A percentile compares a stretch with the other conserved stretches of the same genome.
Evolutionary conservation across 2,888 invertebrate genomes (phyloP).

Genomic region (Dryomyza anilis): DNA sequence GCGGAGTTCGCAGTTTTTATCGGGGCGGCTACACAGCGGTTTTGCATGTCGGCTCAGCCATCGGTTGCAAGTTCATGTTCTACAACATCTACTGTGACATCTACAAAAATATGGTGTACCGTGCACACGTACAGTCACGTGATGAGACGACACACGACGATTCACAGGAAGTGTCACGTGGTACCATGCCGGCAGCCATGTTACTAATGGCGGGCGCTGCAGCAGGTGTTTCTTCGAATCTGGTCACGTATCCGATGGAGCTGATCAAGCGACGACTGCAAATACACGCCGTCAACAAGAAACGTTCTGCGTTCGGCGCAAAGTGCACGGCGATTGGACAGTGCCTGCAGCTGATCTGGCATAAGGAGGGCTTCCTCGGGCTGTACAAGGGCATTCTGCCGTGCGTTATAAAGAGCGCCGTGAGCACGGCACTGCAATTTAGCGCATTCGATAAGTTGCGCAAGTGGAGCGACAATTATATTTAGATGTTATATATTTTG

Average conservation of each 20-base stretch:
- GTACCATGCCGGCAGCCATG: slow-evolving; percentile 3
- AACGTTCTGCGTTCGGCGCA: not conserved
- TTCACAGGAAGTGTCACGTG: no score
- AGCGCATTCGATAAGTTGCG: slow-evolving; percentile 22
- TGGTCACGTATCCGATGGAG: slow-evolving; percentile 24
- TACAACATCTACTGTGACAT: slow-evolving; percentile 21
- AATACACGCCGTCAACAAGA: not conserved
- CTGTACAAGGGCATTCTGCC: slow-evolving; percentile 27
- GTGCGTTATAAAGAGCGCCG: slow-evolving; percentile 11
- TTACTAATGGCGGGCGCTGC: slow-evolving; percentile 16
- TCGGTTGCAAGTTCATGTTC: slow-evolving; percentile 23
- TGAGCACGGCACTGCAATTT: slow-evolving; percentile 26
- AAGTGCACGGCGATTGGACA: not conserved
- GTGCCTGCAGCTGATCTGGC: slow-evolving; percentile 6
- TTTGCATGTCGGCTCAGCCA: slow-evolving; percentile 20
- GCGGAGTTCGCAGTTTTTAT: slow-evolving; percentile 13
- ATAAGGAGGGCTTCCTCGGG: slow-evolving; percentile 10
- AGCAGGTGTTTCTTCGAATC: slow-evolving; percentile 14
- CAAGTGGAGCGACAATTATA: slow-evolving; percentile 5
- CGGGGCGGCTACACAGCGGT: slow-evolving; percentile 12
- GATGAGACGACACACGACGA: no score
- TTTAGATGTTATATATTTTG: no score
- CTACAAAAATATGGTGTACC: not conserved
- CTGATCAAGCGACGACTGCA: slow-evolving; percentile 26
- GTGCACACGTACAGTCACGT: no score